Conservation (phyloP, 2,113 vertebrate species). For the Carassius carassius region DNA sequence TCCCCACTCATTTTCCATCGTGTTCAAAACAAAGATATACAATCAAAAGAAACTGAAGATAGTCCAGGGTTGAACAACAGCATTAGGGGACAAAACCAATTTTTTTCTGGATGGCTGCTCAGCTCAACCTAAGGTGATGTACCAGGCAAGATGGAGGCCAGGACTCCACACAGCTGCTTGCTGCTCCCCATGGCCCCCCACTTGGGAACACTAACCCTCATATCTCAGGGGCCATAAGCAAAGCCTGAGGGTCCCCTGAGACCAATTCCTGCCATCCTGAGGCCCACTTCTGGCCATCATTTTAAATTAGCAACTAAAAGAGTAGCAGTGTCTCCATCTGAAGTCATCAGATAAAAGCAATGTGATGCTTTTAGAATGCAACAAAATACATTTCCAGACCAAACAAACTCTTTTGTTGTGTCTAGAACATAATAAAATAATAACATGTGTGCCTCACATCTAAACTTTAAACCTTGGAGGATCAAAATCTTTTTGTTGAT, state of each 20-base stretch:
- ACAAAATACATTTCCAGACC: background rate
- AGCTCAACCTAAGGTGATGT: slow-evolving; percentile 51
- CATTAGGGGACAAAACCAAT: slow-evolving; percentile 49
- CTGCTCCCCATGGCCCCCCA: slow-evolving; percentile 15
- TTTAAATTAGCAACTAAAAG: slow-evolving; percentile 46
- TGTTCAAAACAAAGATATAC: slow-evolving; percentile 8
- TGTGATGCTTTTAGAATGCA: background rate
- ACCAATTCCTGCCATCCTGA: slow-evolving; percentile 26
- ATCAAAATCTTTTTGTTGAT: slow-evolving; percentile 13
- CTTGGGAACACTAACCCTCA: slow-evolving; percentile 50
- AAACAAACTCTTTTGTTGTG: background rate
- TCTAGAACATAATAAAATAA: background rate
- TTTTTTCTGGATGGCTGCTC: slow-evolving; percentile 51
- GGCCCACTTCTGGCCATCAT: slow-evolving; percentile 42
- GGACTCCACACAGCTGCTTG: slow-evolving; percentile 53
- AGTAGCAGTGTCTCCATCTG: slow-evolving; percentile 36
- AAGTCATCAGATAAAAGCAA: slow-evolving; percentile 43
- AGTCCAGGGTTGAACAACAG: background rate
- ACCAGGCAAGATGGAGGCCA: slow-evolving; percentile 48
- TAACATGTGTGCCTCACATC: background rate
- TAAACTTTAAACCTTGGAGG: background rate
- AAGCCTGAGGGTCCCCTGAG: slow-evolving; percentile 33
- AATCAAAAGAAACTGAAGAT: background rate
- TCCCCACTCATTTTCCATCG: background rate
- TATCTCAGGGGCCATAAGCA: slow-evolving; percentile 41